Evolutionary conservation across 2,797 vertebrate genomes (phyloP), one percentile per base, ranked within the genome.

Genomic region (Coccyzus lansbergi): DNA sequence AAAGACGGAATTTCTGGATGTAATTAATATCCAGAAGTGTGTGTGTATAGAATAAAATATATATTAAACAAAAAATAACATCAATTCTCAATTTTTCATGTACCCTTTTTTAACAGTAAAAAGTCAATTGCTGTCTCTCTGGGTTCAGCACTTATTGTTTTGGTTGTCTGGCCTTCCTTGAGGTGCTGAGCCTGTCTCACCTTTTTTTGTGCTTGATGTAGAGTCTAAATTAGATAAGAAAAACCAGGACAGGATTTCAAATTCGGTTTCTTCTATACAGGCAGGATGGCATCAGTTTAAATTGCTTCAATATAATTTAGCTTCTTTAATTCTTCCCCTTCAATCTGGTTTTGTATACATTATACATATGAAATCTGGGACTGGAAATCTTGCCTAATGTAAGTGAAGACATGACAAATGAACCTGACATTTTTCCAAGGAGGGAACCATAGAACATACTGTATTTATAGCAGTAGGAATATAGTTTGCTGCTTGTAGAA

Each of bases 361-460:
- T 88, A 86, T 48, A n/a, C 46, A 81, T 71, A 65, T 4, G 52
- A 89, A 93, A 90, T 93, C 49, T 84, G 89, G 74, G 93, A 42
- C 82, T 90, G 84, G 63, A 95, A 84, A 70, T 58, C 93, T 86
- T 92, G 88, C 67, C 56, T 88, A 90, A 94, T 95, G 69, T 93
- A 92, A 95, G 95, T 95, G 94, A 92, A 94, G 94, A 91, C 92
- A 90, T 96, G 94, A 96, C 56, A 93, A 93, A 94, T 96, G 95
- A 95, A 95, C 95, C 93, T 92, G 94, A 96, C 92, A 94, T 95
- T 97, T 96, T 96, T 96, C 85, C 93, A 94, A 82, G 91, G 81
- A 94, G 74, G 77, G 40, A 97, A 82, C 67, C 64, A 60, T 79
- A 84, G 95, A 95, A 90, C 93, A 93, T 92, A 93, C 85, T 86